Evolutionary conservation across 1,140 invertebrate genomes (phyloP).

Genomic region (Pogonomyrmex barbatus): DNA sequence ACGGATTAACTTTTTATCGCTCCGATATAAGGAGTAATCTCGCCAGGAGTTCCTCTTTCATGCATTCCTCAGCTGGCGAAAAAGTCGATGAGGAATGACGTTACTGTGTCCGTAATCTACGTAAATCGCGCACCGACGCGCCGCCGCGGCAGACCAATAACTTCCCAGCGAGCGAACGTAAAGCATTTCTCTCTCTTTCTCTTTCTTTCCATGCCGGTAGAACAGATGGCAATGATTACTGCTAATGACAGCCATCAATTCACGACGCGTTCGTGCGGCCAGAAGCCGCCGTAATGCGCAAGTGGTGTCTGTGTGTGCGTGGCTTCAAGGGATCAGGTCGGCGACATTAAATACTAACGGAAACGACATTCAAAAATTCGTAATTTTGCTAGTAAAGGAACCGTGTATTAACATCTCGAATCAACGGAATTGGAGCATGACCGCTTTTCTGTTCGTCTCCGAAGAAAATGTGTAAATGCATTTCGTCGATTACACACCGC

Average conservation of each 20-base stretch:
- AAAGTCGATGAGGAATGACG: conserved; percentile 33
- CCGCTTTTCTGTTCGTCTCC: not conserved
- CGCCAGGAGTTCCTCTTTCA: conserved; percentile 48
- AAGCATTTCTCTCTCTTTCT: conserved; percentile 47
- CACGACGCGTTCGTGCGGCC: conserved; percentile 54
- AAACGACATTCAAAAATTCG: conserved; percentile 21
- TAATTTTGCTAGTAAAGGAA: conserved; percentile 21
- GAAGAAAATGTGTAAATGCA: not conserved
- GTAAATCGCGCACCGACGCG: conserved; percentile 58
- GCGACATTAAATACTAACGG: conserved; percentile 48
- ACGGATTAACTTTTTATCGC: conserved; percentile 55
- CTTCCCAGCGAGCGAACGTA: conserved; percentile 66
- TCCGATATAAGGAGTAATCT: conserved; percentile 53
- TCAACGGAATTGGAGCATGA: conserved; percentile 24
- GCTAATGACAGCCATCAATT: conserved; percentile 74
- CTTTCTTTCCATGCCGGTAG: conserved; percentile 21
- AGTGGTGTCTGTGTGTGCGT: conserved; percentile 6
- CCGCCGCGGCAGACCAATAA: conserved; percentile 55
- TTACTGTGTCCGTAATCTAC: conserved; percentile 40
- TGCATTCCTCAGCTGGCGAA: conserved; percentile 33
- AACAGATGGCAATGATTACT: conserved; percentile 74
- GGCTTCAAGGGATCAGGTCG: conserved; percentile 33
- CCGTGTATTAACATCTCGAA: not conserved
- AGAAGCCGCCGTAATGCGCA: conserved; percentile 26
- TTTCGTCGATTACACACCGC: not conserved